Evolutionary conservation across 2,888 invertebrate genomes (phyloP), one percentile per base, ranked within the genome.

Genomic region (Gastrophysa polygoni): DNA sequence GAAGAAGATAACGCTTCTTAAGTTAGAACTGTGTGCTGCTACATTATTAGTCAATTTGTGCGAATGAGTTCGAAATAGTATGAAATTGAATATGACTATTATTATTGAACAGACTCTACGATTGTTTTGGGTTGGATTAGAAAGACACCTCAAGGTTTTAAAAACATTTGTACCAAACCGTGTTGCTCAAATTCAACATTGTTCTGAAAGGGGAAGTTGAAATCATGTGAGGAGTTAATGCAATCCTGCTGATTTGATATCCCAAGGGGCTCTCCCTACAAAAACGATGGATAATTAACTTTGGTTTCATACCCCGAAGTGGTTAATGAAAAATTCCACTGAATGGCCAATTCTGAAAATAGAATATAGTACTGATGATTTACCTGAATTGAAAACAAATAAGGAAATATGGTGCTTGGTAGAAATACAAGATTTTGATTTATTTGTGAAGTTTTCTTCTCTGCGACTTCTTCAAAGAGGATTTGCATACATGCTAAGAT

Each of bases 81-180:
- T 21, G 11, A 20, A n/a, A 51, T 57, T 18, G 2, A 34, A 29
- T 50, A 34, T 38, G 10, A 54, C 20, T 5, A 43, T 51, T 44
- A 47, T 46, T 46, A 55, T 24, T 58, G 46, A 58, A 38, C 48
- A 14, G 63, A 63, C 43, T 62, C 61, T 1, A 59, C 64, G 17
- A 62, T 62, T n/a, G 46, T 50, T n/a, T 21, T 62, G 16, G 17
- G 20, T 2, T 64, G 64, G 64, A 34, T 64, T 21, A 32, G 28
- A 46, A n/a, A 8, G 1, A 24, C 24, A 16, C 44, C 59, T 20
- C 21, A 48, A 21, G 21, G 3, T 21, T 64, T 24, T n/a, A 32
- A 55, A 65, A 29, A 56, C 46, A 2, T 65, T 47, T 24, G 59
- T 65, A 17, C 58, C 61, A 10, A 57, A 64, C 18, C 2, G 61